These are phyloP conservation scores for Cavia porcellus DNA, from an alignment of 2,113 vertebrate species.

Conservation along the genomic window DNA sequence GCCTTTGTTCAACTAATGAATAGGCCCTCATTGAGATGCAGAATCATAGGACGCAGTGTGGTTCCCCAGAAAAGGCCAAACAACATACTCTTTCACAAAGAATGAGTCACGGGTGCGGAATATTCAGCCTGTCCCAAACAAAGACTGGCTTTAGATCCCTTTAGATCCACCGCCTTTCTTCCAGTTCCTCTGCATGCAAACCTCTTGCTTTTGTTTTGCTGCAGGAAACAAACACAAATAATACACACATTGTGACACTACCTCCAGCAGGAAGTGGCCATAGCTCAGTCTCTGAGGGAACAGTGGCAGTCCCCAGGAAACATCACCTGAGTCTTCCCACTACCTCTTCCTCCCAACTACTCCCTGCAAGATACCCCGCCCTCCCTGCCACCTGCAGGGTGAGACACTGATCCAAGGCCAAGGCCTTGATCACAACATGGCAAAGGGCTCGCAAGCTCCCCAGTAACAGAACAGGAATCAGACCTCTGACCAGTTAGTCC, in stretches of 20 bases:
- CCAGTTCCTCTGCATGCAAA: constrained; percentile 67
- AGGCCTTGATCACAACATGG: background rate
- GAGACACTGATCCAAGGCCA: constrained; percentile 19
- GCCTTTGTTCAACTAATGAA: constrained; percentile 89
- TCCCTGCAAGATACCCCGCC: background rate
- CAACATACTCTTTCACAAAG: constrained; percentile 86
- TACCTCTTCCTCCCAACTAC: background rate
- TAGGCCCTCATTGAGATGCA: constrained; percentile 90
- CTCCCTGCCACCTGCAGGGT: background rate
- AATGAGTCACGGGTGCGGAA: constrained; percentile 78
- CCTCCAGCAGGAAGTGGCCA: constrained; percentile 40
- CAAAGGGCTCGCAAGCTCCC: background rate
- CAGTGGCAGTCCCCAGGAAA: background rate
- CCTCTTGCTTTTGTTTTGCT: constrained; percentile 67
- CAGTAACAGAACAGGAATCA: constrained; percentile 14
- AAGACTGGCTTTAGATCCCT: constrained; percentile 67
- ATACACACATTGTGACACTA: constrained; percentile 52
- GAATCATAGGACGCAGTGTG: constrained; percentile 88
- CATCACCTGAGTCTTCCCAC: too few relatives aligned
- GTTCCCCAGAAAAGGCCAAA: constrained; percentile 85
- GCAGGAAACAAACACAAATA: constrained; percentile 70
- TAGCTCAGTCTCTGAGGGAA: constrained; percentile 29
- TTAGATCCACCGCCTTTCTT: constrained; percentile 70
- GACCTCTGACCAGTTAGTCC: constrained; percentile 39
- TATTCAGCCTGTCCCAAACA: constrained; percentile 73